Conservation (phyloP, 2,888 invertebrate genomes). For the Pogonocherus hispidulus region DNA sequence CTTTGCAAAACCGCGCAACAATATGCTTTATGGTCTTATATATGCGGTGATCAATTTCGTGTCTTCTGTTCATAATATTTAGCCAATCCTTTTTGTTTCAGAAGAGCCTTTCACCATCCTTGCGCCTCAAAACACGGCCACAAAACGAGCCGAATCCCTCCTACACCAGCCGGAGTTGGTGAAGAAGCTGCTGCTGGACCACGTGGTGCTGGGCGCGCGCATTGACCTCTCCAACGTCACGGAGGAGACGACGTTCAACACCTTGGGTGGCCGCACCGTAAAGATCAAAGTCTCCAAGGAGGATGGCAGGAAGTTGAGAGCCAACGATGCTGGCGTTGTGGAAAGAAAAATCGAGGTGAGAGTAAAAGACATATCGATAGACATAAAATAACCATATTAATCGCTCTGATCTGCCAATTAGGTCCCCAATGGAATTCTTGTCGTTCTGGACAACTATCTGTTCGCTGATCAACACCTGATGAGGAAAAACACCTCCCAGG, state of each 20-base stretch:
- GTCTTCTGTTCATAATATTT: too few relatives aligned
- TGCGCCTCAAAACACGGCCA: conserved; percentile 71
- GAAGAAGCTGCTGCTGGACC: conserved; percentile 74
- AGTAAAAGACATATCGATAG: too few relatives aligned
- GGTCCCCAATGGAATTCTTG: conserved; percentile 67
- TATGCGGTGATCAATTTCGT: too few relatives aligned
- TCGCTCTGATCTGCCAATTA: too few relatives aligned
- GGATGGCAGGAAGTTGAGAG: conserved; percentile 60
- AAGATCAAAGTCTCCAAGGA: conserved; percentile 61
- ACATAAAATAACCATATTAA: too few relatives aligned
- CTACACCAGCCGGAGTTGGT: conserved; percentile 70
- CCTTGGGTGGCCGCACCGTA: conserved; percentile 68
- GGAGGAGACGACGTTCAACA: conserved; percentile 69
- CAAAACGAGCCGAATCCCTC: conserved; percentile 64
- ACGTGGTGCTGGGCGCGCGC: conserved; percentile 73
- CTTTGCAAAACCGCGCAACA: too few relatives aligned
- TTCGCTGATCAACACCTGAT: conserved; percentile 59
- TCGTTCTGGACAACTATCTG: conserved; percentile 68
- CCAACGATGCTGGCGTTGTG: conserved; percentile 68
- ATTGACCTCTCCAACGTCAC: conserved; percentile 70
- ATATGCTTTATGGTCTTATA: too few relatives aligned
- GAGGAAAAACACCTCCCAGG: conserved; percentile 50
- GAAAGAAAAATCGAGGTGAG: conserved; percentile 64
- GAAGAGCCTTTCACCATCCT: conserved; percentile 75
- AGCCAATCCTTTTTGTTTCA: conserved; percentile 58